Base-by-base conservation (phyloP, 2,888 invertebrate species). In the Erpobdella octoculata region DNA sequence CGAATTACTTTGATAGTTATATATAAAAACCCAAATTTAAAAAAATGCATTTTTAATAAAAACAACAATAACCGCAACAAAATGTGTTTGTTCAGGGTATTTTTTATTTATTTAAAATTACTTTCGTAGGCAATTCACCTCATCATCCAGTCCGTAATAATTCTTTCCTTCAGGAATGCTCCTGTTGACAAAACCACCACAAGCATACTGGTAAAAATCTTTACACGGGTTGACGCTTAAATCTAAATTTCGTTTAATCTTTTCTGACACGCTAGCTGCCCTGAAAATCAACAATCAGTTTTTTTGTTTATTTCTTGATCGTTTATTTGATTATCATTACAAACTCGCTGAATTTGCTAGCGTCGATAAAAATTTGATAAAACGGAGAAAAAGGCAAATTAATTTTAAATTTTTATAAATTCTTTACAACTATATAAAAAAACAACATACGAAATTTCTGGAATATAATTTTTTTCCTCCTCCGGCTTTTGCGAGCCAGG, bases 191-290 rank as follows among this genome's bases (percentile, higher is more conserved):
- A 74, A 76, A 4, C 75, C 74, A 12, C 76, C 76, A 79, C 92
- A 92, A 18, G 92, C 91, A 82, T 88, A 92, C 77, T 89, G 88
- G 83, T 90, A 91, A 84, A 92, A 92, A 81, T 92, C 90, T 36
- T 86, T 86, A 82, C 92, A 92, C 0, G 92, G 91, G 81, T 91
- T 88, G 0, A 88, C 88, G 0, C 86, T 85, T 61, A 86, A 86
- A 80, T 92, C 90, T 91, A 92, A 91, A 33, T 65, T 62, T 38
- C 58, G n/a, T 18, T 41, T 35, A 37, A 71, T 35, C 25, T 28
- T 41, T 28, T 61, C 62, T 0, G 71, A 62, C 35, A 62, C 53
- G 18, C 53, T 28, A n/a, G n/a, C n/a, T n/a, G n/a, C n/a, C 33
- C 62, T 33, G 62, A 12, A 61, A 15, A 61, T n/a, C 25, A 12